Evolutionary conservation across 30 jellyfish, hydroid and myxozoan species (phyloP).

Genomic region (Mastigias papua): DNA sequence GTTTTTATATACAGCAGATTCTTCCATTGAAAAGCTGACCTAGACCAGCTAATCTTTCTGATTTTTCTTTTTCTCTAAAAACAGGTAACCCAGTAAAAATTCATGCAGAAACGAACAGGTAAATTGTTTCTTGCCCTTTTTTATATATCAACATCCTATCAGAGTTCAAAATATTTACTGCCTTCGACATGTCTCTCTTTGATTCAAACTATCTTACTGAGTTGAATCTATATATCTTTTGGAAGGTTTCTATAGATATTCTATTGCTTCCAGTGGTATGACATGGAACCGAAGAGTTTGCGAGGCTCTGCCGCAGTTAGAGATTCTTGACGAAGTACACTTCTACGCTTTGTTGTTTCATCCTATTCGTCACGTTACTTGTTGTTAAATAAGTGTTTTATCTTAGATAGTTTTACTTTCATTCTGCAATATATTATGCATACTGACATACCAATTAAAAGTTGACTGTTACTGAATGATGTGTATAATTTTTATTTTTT

Average conservation of each 20-base stretch:
- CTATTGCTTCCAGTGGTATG: not conserved
- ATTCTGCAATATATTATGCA: too few relatives aligned
- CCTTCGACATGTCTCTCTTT: too few relatives aligned
- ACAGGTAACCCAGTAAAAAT: not conserved
- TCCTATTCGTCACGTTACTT: not conserved
- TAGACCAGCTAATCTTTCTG: not conserved
- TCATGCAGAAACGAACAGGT: not conserved
- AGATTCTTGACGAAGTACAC: conserved; percentile 42
- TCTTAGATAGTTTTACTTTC: too few relatives aligned
- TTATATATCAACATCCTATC: not conserved
- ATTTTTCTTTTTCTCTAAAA: not conserved
- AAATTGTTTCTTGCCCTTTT: not conserved
- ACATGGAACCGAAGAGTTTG: conserved; percentile 24
- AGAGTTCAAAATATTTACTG: not conserved
- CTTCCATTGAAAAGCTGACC: too few relatives aligned
- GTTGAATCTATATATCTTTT: too few relatives aligned
- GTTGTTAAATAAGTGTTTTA: too few relatives aligned
- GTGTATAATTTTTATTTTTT: too few relatives aligned
- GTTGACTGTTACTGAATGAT: too few relatives aligned
- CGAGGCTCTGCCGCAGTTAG: conserved; percentile 32
- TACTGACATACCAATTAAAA: too few relatives aligned
- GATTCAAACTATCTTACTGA: too few relatives aligned
- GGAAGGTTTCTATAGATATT: too few relatives aligned
- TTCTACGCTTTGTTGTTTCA: not conserved
- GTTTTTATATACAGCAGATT: too few relatives aligned